Conservation (phyloP, 2,797 vertebrate species). For the Crotalus adamanteus region DNA sequence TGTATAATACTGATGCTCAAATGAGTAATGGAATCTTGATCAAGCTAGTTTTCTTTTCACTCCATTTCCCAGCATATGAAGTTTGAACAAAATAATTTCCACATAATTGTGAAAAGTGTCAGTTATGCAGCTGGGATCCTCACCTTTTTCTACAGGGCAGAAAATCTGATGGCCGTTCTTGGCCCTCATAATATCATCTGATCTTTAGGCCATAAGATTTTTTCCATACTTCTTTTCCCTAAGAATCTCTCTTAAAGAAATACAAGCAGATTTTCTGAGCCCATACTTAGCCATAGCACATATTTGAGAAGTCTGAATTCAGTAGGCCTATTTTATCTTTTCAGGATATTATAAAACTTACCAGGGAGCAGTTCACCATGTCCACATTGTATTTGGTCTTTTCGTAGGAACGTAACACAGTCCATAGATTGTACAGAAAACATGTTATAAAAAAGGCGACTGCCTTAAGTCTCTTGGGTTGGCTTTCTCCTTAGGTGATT, state of each 20-base stretch:
- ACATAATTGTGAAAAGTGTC: background rate
- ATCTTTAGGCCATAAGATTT: background rate
- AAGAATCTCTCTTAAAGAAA: background rate
- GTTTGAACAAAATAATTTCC: background rate
- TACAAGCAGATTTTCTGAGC: background rate
- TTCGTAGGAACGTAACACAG: background rate
- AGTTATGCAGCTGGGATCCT: background rate
- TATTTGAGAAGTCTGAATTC: too few species aligned
- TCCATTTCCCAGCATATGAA: background rate
- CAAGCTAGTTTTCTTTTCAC: background rate
- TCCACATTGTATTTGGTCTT: background rate
- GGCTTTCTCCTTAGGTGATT: background rate
- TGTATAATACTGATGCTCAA: background rate
- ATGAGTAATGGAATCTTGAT: background rate
- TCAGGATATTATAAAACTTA: background rate
- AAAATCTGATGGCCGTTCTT: background rate
- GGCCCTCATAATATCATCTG: background rate
- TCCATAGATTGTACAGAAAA: background rate
- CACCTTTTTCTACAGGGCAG: background rate
- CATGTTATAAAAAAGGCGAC: background rate
- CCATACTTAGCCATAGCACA: background rate
- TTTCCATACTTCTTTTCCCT: background rate
- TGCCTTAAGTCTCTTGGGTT: slow-evolving; percentile 14
- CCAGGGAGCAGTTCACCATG: too few species aligned
- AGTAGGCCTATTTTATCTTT: background rate